phyloP scores from a whole-genome alignment of 2,113 vertebrate species.

The Tetraodon nigroviridis region DNA sequence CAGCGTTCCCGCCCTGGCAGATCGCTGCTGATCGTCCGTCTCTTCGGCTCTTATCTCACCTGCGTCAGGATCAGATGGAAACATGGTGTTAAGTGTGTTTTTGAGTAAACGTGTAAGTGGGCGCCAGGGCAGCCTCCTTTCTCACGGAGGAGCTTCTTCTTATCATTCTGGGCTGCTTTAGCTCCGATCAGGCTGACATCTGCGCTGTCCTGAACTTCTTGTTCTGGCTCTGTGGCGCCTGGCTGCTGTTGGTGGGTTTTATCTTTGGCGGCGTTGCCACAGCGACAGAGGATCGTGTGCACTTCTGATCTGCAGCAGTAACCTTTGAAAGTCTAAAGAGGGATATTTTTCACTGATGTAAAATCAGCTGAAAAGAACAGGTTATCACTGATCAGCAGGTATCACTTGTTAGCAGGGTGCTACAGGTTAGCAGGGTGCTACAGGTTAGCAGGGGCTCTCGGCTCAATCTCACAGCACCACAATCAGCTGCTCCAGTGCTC shows the following conservation, averaged over 20 bases:
- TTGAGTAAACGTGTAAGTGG: conserved; percentile 7
- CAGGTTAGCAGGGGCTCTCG: too few species aligned
- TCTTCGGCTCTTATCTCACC: too few species aligned
- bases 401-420: too few species aligned
- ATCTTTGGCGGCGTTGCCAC: conserved; percentile 41
- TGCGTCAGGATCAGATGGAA: not conserved
- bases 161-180: conserved; percentile 46
- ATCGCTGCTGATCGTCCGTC: too few species aligned
- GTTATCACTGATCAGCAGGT: too few species aligned
- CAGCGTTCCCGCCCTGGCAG: too few species aligned
- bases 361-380: too few species aligned
- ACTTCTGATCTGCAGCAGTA: conserved; percentile 28
- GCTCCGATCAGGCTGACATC: conserved; percentile 44
- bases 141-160: conserved; percentile 21
- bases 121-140: conserved; percentile 23
- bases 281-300: conserved; percentile 21
- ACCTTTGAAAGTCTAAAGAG: conserved; percentile 30
- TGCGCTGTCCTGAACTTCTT: conserved; percentile 33
- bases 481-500: conserved; percentile 23
- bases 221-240: conserved; percentile 19
- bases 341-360: not conserved
- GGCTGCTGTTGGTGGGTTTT: conserved; percentile 29
- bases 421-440: too few species aligned
- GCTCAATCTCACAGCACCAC: conserved; percentile 25
- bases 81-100: not conserved